Conservation (phyloP, 2,888 invertebrate genomes). For the Lithophane semibrunnea region DNA sequence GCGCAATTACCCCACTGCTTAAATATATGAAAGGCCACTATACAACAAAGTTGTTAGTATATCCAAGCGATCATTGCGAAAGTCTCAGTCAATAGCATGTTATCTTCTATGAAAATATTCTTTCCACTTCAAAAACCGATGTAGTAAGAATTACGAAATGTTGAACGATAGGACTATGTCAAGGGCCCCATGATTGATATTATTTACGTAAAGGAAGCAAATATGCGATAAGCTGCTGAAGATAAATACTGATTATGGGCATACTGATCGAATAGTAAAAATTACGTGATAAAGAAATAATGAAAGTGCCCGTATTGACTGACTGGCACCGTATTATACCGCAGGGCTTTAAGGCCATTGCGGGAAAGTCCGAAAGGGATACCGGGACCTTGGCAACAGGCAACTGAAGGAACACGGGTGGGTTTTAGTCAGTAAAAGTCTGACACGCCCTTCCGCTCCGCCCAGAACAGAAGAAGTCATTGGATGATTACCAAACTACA, state of each 20-base stretch:
- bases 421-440: too few species aligned
- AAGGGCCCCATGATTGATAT: constrained; percentile 30
- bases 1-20: too few species aligned
- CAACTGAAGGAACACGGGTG: too few species aligned
- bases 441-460: too few species aligned
- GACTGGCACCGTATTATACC: too few species aligned
- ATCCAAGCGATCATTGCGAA: constrained; percentile 22
- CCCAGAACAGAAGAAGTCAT: too few species aligned
- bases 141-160: constrained; percentile 47
- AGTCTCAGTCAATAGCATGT: constrained; percentile 13
- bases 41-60: not conserved
- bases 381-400: too few species aligned
- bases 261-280: constrained; percentile 3
- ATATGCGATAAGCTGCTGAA: constrained; percentile 37
- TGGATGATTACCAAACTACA: too few species aligned
- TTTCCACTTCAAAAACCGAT: constrained; percentile 39
- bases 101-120: constrained; percentile 28
- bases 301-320: too few species aligned
- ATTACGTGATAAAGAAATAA: not conserved
- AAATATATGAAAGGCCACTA: not conserved
- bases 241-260: constrained; percentile 39
- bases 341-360: too few species aligned
- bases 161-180: constrained; percentile 35
- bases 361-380: too few species aligned
- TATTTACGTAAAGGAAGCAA: constrained; percentile 42